These are phyloP conservation scores for Pomatostomus ruficeps DNA, from an alignment of 2,113 vertebrate genomes.

Conservation along the genomic window DNA sequence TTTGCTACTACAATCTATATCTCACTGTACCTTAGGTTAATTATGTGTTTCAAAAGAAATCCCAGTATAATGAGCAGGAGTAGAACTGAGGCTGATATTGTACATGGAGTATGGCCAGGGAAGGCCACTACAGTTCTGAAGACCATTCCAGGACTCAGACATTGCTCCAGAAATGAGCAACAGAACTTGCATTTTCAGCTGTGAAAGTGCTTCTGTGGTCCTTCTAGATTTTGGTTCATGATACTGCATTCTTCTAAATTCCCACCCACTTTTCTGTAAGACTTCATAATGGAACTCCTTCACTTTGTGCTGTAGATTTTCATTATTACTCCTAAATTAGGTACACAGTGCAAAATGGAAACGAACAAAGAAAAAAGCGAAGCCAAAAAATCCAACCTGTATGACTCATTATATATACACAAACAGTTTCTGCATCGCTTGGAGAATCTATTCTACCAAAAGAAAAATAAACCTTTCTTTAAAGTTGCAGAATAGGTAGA, in stretches of 20 bases:
- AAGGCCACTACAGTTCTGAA: neutral
- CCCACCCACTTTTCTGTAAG: neutral
- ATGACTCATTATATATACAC: neutral
- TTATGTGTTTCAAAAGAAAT: neutral
- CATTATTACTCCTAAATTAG: constrained; percentile 16
- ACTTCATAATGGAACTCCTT: neutral
- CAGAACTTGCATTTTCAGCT: neutral
- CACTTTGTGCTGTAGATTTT: neutral
- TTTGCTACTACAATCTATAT: neutral
- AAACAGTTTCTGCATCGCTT: neutral
- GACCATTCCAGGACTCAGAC: neutral
- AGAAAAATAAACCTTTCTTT: neutral
- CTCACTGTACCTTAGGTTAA: neutral
- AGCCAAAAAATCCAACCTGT: neutral
- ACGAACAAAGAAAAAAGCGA: neutral
- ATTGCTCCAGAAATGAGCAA: neutral
- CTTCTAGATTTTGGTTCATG: neutral
- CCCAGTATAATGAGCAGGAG: neutral
- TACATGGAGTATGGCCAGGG: neutral
- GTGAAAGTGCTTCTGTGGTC: neutral
- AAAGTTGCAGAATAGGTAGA: neutral
- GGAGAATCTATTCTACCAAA: neutral
- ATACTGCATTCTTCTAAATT: neutral
- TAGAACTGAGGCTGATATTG: neutral
- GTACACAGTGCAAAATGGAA: neutral